These are phyloP conservation scores for Drosophila koepferae DNA, from an alignment of 2,888 invertebrate species.

Conservation along the genomic window DNA sequence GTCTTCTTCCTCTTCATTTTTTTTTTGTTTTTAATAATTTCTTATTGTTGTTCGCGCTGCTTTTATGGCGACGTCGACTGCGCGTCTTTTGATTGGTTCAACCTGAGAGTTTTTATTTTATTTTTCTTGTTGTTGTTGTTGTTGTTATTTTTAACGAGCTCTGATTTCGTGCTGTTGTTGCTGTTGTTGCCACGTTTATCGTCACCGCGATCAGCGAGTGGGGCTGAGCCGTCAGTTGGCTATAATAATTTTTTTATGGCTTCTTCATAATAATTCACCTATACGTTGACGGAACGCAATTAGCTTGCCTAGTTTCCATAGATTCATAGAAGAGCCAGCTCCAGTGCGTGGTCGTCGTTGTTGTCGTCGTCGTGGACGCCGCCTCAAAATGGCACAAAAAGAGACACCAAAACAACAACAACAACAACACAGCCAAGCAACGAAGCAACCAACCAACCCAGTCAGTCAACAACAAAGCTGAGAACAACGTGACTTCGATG, in stretches of 20 bases:
- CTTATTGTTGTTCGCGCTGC: constrained; percentile 49
- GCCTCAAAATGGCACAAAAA: constrained; percentile 50
- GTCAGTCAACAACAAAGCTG: constrained; percentile 13
- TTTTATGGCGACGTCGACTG: constrained; percentile 64
- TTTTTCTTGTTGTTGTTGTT: constrained; percentile 8
- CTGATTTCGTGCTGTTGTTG: constrained; percentile 59
- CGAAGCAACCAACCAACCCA: constrained; percentile 15
- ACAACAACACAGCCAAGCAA: neutral
- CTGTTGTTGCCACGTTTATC: constrained; percentile 57
- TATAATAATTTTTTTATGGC: constrained; percentile 67
- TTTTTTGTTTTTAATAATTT: constrained; percentile 48
- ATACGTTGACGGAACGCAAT: constrained; percentile 74
- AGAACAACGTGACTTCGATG: constrained; percentile 81
- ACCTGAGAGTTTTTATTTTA: constrained; percentile 40
- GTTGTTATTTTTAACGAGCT: constrained; percentile 70
- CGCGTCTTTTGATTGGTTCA: constrained; percentile 78
- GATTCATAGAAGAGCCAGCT: constrained; percentile 61
- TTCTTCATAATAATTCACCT: constrained; percentile 80
- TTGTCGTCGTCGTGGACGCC: constrained; percentile 53
- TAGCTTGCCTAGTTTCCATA: constrained; percentile 68
- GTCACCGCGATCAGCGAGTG: constrained; percentile 60
- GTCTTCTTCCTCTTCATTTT: constrained; percentile 19
- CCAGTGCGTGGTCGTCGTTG: constrained; percentile 58
- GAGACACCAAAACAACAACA: constrained; percentile 9
- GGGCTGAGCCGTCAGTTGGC: constrained; percentile 58